A percentile compares a stretch with the other conserved stretches of the same genome.
These are phyloP conservation scores for Epsilonema sp. DNA, from an alignment of 2,888 invertebrate genomes.

Conservation along the genomic window DNA sequence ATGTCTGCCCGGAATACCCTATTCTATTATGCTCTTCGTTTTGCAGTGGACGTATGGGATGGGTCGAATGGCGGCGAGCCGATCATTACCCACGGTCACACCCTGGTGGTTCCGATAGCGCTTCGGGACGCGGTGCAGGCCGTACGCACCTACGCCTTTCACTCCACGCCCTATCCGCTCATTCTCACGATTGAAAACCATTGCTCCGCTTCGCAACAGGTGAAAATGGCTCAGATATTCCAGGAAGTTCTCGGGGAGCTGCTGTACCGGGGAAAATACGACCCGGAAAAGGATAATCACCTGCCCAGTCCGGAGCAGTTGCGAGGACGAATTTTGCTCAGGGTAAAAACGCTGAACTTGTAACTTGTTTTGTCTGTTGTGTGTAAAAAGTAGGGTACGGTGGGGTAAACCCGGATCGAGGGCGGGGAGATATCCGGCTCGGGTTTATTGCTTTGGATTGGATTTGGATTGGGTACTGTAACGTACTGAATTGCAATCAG, in stretches of 20 bases:
- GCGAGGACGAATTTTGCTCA: conserved; percentile 21
- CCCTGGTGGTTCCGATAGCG: conserved; percentile 33
- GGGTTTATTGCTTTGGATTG: no score
- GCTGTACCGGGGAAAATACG: conserved; percentile 17
- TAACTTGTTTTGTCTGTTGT: no score
- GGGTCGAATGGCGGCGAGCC: conserved; percentile 39
- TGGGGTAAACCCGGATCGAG: no score
- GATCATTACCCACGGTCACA: conserved; percentile 41
- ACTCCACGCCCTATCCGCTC: conserved; percentile 29
- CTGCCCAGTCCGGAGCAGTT: conserved; percentile 24
- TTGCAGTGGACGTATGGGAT: conserved; percentile 43
- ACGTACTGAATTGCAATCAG: no score
- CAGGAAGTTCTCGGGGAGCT: conserved; percentile 33
- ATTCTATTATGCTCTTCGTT: conserved; percentile 12
- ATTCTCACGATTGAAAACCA: conserved; percentile 39
- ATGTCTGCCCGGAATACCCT: neutral
- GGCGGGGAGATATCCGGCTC: no score
- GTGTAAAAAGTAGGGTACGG: no score
- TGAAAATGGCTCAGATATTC: conserved; percentile 32
- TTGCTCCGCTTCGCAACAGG: conserved; percentile 33
- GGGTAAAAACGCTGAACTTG: conserved; percentile 10
- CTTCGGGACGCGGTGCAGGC: conserved; percentile 36
- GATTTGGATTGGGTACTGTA: no score
- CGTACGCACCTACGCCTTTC: conserved; percentile 36
- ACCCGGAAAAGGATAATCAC: conserved; percentile 14